phyloP scores from a whole-genome alignment of 2,797 vertebrate species.

The Sebastes diaconus region DNA sequence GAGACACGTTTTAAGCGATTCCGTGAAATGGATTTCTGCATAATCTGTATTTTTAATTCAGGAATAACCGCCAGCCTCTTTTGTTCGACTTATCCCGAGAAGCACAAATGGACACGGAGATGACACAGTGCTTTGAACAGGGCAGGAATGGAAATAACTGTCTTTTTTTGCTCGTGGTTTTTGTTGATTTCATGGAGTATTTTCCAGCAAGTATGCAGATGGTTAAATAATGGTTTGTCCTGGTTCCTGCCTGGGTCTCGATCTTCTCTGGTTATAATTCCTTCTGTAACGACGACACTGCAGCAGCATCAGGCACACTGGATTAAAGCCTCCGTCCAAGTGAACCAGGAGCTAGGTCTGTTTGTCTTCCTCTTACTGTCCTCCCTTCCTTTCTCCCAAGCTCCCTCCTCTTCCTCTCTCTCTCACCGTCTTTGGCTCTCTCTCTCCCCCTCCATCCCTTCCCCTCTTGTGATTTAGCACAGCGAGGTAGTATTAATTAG shows the following conservation, averaged over 20 bases:
- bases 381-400: constrained; percentile 65
- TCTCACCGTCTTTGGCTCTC: constrained; percentile 24
- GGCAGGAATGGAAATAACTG: constrained; percentile 57
- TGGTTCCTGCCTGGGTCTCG: constrained; percentile 74
- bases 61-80: constrained; percentile 64
- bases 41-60: constrained; percentile 74
- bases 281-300: constrained; percentile 42
- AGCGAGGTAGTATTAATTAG: constrained; percentile 76
- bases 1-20: constrained; percentile 79
- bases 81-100: constrained; percentile 59
- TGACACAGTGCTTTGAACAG: constrained; percentile 47
- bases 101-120: constrained; percentile 58
- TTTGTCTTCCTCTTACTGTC: constrained; percentile 75
- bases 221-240: constrained; percentile 56
- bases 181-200: constrained; percentile 71
- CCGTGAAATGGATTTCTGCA: constrained; percentile 76
- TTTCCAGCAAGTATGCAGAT: constrained; percentile 57
- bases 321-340: constrained; percentile 64
- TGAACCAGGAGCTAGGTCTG: constrained; percentile 72
- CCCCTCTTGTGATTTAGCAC: constrained; percentile 78
- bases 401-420: constrained; percentile 66
- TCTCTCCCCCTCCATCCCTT: constrained; percentile 52
- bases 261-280: constrained; percentile 70
- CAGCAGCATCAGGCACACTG: constrained; percentile 60
- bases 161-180: constrained; percentile 58